Conservation (phyloP, 2,113 vertebrate species). For the Maylandia zebra region DNA sequence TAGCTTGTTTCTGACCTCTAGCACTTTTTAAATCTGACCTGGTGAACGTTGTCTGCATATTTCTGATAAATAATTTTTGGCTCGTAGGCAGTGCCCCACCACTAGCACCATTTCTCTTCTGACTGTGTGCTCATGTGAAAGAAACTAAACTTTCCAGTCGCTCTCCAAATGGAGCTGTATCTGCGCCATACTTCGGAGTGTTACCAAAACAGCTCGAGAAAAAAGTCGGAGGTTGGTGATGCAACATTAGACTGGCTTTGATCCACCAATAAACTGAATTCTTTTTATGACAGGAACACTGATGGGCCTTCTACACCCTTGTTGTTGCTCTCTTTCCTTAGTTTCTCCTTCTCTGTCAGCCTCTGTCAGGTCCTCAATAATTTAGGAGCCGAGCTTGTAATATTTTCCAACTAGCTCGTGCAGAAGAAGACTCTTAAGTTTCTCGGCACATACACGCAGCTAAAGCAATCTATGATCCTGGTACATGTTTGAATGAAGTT, state of each 20-base stretch:
- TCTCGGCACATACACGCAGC: not conserved
- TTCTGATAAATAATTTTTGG: not conserved
- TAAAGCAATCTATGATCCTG: not conserved
- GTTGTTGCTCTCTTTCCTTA: not conserved
- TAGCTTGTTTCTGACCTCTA: not conserved
- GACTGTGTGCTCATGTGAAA: not conserved
- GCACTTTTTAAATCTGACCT: not conserved
- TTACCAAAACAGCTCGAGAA: not conserved
- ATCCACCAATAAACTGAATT: not conserved
- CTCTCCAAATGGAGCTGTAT: not conserved
- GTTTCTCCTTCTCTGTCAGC: conserved; percentile 15
- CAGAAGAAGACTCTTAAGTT: not conserved
- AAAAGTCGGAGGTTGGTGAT: not conserved
- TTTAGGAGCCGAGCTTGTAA: conserved; percentile 21
- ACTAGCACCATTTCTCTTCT: not conserved
- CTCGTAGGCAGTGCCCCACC: not conserved
- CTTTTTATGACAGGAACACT: not conserved
- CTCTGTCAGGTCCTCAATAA: conserved; percentile 11
- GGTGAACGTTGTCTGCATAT: not conserved
- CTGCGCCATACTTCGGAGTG: not conserved
- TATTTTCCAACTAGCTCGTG: not conserved
- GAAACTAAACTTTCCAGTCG: not conserved
- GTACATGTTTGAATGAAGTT: not conserved
- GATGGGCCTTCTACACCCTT: not conserved
- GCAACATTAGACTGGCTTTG: not conserved